These are phyloP conservation scores for Carduelis carduelis DNA, from an alignment of 2,797 vertebrate species.

Conservation along the genomic window DNA sequence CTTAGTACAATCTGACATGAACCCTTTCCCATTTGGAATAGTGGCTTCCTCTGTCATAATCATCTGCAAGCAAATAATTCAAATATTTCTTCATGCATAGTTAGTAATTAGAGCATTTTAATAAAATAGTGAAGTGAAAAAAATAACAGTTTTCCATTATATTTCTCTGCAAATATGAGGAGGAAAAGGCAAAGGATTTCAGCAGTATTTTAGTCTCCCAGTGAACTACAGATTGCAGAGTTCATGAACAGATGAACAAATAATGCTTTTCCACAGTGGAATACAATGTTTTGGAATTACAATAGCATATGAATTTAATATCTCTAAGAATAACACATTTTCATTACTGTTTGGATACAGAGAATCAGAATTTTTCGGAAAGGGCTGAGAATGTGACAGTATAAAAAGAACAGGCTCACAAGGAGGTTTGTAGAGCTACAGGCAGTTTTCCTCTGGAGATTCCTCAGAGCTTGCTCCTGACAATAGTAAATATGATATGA, in stretches of 20 bases:
- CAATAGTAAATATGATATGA: neutral
- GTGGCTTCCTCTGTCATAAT: neutral
- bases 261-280: neutral
- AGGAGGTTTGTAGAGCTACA: neutral
- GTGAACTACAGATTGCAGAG: neutral
- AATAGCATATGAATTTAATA: slow-evolving; percentile 2
- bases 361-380: neutral
- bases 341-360: neutral
- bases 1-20: neutral
- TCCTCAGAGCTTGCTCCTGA: neutral
- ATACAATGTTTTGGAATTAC: neutral
- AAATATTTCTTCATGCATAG: neutral
- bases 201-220: neutral
- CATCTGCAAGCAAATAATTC: neutral
- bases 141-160: neutral
- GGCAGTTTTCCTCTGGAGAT: neutral
- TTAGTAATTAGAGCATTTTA: neutral
- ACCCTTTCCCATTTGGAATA: neutral
- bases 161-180: neutral
- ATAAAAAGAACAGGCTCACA: neutral
- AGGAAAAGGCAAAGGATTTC: neutral
- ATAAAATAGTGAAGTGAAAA: neutral
- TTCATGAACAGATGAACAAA: neutral
- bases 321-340: neutral
- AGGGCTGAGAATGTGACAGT: neutral